Conservation (phyloP, 2,797 vertebrate genomes). For the Geotrypetes seraphini region DNA sequence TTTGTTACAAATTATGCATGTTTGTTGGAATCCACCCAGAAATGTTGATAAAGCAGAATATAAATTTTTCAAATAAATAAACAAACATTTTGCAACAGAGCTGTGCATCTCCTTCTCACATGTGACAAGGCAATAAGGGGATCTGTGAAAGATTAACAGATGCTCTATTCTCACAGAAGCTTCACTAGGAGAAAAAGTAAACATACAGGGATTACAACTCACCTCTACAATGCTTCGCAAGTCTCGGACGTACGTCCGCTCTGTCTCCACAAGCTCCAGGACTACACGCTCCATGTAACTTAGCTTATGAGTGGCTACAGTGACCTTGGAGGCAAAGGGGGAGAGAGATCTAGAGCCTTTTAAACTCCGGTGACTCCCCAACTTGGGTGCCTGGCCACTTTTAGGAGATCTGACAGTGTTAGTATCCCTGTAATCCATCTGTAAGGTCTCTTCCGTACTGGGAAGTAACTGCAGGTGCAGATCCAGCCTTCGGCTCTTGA, state of each 20-base stretch:
- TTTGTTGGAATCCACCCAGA: no score
- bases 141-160: no score
- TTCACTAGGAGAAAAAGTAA: no score
- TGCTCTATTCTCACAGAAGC: no score
- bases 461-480: slow-evolving; percentile 59
- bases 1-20: no score
- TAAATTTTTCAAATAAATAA: no score
- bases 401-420: not conserved
- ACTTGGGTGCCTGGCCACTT: slow-evolving; percentile 27
- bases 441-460: slow-evolving; percentile 8
- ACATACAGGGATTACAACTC: slow-evolving; percentile 31
- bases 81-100: no score
- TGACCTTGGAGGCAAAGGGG: slow-evolving; percentile 49
- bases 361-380: slow-evolving; percentile 36
- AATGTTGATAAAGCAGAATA: no score
- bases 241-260: slow-evolving; percentile 86
- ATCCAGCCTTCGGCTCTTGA: slow-evolving; percentile 38
- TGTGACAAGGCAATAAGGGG: no score
- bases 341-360: slow-evolving; percentile 34
- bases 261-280: slow-evolving; percentile 90
- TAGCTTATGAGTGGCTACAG: slow-evolving; percentile 62
- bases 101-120: no score
- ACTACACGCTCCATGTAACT: slow-evolving; percentile 87
- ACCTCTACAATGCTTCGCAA: slow-evolving; percentile 92
- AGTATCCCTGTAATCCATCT: not conserved